A percentile compares a stretch with the other conserved stretches of the same genome.
These are phyloP conservation scores for Papilio elwesi DNA, from an alignment of 2,888 invertebrate genomes.

Conservation along the genomic window DNA sequence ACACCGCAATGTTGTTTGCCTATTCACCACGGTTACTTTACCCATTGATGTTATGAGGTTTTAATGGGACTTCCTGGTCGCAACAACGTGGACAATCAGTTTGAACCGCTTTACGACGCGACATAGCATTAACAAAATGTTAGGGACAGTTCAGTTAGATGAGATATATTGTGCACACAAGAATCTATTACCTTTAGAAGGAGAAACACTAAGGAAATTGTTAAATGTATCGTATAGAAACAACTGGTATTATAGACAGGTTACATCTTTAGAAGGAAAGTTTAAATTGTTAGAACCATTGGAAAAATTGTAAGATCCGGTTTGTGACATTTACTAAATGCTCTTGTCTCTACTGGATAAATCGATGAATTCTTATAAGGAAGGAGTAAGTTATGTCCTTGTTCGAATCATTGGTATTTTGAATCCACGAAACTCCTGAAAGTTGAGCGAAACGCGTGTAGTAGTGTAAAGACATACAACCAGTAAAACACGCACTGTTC, in stretches of 20 bases:
- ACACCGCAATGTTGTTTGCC: constrained; percentile 43
- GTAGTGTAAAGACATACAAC: no score
- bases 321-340: no score
- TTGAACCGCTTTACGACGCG: background rate
- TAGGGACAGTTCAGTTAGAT: background rate
- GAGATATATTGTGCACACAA: background rate
- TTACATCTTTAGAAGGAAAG: background rate
- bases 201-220: background rate
- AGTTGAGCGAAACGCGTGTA: no score
- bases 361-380: no score
- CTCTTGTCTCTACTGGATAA: no score
- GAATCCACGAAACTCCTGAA: no score
- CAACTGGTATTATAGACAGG: no score
- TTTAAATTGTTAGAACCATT: background rate
- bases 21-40: constrained; percentile 47
- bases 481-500: no score
- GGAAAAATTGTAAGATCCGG: no score
- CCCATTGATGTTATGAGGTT: constrained; percentile 43
- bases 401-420: no score
- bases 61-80: constrained; percentile 53
- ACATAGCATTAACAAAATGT: constrained; percentile 12
- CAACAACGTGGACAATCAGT: constrained; percentile 39
- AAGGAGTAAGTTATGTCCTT: no score
- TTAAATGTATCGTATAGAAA: background rate
- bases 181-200: background rate